Percentiles rank a stretch among this genome's conserved stretches.
These are phyloP conservation scores for Sicus ferrugineus DNA, from an alignment of 2,888 invertebrate species.

Conservation along the genomic window DNA sequence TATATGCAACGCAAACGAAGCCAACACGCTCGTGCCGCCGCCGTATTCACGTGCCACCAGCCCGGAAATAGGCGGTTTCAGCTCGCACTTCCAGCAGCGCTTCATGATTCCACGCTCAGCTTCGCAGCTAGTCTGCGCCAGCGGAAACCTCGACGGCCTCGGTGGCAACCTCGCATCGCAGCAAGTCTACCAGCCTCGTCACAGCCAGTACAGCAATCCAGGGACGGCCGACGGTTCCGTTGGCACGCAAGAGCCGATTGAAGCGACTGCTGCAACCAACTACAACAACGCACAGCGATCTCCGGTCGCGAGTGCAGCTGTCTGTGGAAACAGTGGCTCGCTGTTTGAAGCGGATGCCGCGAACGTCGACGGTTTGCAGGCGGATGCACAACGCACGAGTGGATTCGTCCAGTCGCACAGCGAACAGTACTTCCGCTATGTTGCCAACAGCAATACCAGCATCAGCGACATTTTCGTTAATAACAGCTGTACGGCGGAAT, in stretches of 20 bases:
- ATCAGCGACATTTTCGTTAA: slow-evolving; percentile 64
- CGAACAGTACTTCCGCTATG: slow-evolving; percentile 62
- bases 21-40: slow-evolving; percentile 83
- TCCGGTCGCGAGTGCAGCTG: not conserved
- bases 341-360: slow-evolving; percentile 23
- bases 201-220: slow-evolving; percentile 41
- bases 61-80: slow-evolving; percentile 71
- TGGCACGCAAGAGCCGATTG: slow-evolving; percentile 30
- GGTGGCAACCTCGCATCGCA: slow-evolving; percentile 41
- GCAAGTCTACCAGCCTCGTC: slow-evolving; percentile 45
- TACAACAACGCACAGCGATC: slow-evolving; percentile 13
- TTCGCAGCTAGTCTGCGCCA: slow-evolving; percentile 68
- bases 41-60: slow-evolving; percentile 83
- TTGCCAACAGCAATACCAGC: slow-evolving; percentile 60
- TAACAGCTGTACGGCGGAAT: slow-evolving; percentile 54
- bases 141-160: slow-evolving; percentile 43
- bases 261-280: not conserved
- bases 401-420: slow-evolving; percentile 61
- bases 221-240: slow-evolving; percentile 42
- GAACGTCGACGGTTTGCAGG: not conserved
- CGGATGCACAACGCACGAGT: not conserved
- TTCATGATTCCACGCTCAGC: slow-evolving; percentile 69
- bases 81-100: slow-evolving; percentile 58
- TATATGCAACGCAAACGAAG: slow-evolving; percentile 87
- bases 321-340: not conserved